Percentiles rank a stretch among this genome's conserved stretches.
Conservation (phyloP, 2,113 vertebrate genomes). For the Engraulis encrasicolus region DNA sequence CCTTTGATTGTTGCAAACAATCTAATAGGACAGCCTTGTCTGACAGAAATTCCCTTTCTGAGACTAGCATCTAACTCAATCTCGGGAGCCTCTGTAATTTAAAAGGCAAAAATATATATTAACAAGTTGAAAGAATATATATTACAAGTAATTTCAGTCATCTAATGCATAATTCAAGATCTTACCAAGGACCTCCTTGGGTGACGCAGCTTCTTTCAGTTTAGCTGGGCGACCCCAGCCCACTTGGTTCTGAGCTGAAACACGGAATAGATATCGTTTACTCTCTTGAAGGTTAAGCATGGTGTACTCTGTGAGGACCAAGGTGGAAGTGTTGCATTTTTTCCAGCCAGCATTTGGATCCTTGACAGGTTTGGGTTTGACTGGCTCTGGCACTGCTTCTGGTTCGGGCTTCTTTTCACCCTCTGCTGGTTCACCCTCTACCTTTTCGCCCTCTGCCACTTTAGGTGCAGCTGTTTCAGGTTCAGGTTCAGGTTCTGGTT, state of each 20-base stretch:
- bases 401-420: not conserved
- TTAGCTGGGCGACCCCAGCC: constrained; percentile 94
- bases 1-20: constrained; percentile 93
- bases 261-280: constrained; percentile 92
- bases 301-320: constrained; percentile 92
- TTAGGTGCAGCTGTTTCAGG: not conserved
- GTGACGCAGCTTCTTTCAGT: constrained; percentile 90
- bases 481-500: not conserved
- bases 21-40: constrained; percentile 96
- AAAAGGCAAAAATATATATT: constrained; percentile 44
- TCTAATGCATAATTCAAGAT: not conserved
- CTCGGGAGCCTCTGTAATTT: constrained; percentile 89
- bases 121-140: not conserved
- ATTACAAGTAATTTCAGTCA: not conserved
- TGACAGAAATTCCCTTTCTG: constrained; percentile 90
- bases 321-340: constrained; percentile 87
- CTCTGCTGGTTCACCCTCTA: not conserved
- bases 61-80: constrained; percentile 97
- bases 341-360: constrained; percentile 91
- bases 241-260: constrained; percentile 95
- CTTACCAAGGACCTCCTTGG: constrained; percentile 94
- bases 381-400: constrained; percentile 5
- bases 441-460: not conserved
- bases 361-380: constrained; percentile 74
- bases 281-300: constrained; percentile 90